Evolutionary conservation across 23 tunicate genomes (phyloP).

Genomic region (Phallusia fumigata): DNA sequence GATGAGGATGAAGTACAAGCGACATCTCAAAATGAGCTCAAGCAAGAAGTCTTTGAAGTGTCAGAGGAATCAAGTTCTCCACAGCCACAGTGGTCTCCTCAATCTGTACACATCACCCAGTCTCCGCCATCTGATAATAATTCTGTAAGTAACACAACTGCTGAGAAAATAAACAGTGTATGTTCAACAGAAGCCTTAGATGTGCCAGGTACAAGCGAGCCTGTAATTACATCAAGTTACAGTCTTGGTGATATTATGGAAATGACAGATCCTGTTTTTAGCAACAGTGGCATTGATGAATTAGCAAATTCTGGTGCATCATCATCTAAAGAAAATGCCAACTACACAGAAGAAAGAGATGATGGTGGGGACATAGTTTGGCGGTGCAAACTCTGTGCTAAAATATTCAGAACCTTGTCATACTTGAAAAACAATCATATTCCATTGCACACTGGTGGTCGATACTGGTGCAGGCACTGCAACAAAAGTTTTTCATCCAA

Average conservation of each 20-base stretch:
- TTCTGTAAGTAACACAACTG: neutral
- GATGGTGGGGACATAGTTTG: neutral
- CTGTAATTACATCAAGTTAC: neutral
- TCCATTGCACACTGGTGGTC: neutral
- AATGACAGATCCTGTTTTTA: neutral
- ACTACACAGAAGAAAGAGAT: neutral
- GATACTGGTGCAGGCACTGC: constrained; percentile 5
- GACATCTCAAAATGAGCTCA: neutral
- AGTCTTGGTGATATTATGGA: neutral
- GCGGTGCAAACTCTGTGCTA: neutral
- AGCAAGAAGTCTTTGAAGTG: neutral
- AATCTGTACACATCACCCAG: neutral
- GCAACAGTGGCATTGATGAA: neutral
- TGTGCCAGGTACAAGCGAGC: neutral
- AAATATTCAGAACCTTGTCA: neutral
- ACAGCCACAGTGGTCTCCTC: neutral
- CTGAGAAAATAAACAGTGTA: neutral
- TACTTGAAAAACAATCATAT: neutral
- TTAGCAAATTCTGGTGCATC: neutral
- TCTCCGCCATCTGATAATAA: neutral
- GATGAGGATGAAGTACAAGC: no score
- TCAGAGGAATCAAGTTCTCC: neutral
- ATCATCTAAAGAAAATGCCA: neutral
- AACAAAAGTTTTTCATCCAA: neutral
- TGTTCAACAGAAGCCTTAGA: neutral